Conservation (phyloP, 2,113 vertebrate species). For the Syngnathoides biaculeatus region DNA sequence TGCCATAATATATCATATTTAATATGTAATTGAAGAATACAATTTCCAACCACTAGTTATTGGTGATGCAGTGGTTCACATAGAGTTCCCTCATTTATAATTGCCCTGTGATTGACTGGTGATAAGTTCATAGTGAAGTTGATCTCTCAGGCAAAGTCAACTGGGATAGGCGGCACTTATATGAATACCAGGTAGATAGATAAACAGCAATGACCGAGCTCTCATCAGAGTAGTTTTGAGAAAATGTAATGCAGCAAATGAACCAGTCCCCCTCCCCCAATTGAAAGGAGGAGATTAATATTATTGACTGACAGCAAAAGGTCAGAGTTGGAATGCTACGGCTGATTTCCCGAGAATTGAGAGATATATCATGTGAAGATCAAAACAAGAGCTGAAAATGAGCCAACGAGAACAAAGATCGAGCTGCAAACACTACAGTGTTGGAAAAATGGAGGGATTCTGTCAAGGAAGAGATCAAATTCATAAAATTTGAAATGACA, state of each 20-base stretch:
- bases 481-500: slow-evolving; percentile 41
- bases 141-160: not conserved
- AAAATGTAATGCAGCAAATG: slow-evolving; percentile 30
- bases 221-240: slow-evolving; percentile 14
- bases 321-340: slow-evolving; percentile 41
- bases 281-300: slow-evolving; percentile 40
- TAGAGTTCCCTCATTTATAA: not conserved
- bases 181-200: not conserved
- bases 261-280: slow-evolving; percentile 5
- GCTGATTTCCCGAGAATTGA: slow-evolving; percentile 37
- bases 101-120: not conserved
- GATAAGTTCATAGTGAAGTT: not conserved
- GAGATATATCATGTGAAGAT: slow-evolving; percentile 52
- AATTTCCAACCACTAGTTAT: too few species aligned
- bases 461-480: slow-evolving; percentile 23
- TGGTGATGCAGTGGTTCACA: too few species aligned
- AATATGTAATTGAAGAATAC: too few species aligned
- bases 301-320: slow-evolving; percentile 58
- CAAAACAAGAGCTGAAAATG: slow-evolving; percentile 46
- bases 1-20: too few species aligned
- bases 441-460: slow-evolving; percentile 11
- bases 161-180: not conserved
- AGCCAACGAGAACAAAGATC: slow-evolving; percentile 25
- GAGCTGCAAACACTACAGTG: slow-evolving; percentile 35
- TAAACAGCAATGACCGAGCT: not conserved